Base-by-base conservation (phyloP, 2,888 invertebrate genomes). In the Acleris laterana region DNA sequence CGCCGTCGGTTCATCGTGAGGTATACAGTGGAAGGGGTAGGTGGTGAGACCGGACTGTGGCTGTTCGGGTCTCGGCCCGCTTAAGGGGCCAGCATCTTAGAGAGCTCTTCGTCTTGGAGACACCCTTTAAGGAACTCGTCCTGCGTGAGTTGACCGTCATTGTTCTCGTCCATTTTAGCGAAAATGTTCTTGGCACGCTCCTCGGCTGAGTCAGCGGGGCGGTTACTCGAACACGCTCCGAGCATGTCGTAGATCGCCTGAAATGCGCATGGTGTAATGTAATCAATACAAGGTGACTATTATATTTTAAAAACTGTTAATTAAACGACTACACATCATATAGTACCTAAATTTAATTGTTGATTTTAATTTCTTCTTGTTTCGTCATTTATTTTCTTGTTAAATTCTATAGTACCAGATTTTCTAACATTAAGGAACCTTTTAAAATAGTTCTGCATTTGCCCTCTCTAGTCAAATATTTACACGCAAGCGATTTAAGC, bases 241-340 rank as follows among this genome's bases (percentile, higher is more conserved):
- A 99, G 94, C 99, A 99, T 99, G 90, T 99, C 99, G 93, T 99
- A 99, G 92, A 99, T 99, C 74, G 99, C 99, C 99, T 99, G 94
- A 52, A 94, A 90, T n/a, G 19, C 9, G n/a, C 13, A 51, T 50
- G 58, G 68, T 59, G 11, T 32, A 50, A 38, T 38, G 46, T 5
- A 20, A 20, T 49, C 2, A 17, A 49, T 19, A 20, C 9, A 13
- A 11, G 20, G 2, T 32, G 32, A 32, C 32, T 11, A 32, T 32
- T 32, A 11, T 11, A n/a, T 38, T 38, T 1, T 13, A 38, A 0
- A 38, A 32, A 32, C 32, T 32, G 11, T 32, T 9, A 32, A 9
- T 32, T 9, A 32, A 32, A 32, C 9, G 9, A 9, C 9, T 9
- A 9, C 32, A 28, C 6, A 1, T 25, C 1, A 25, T 7, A 25